Evolutionary conservation across 2,797 vertebrate species (phyloP).

Genomic region (Lagorchestes hirsutus): DNA sequence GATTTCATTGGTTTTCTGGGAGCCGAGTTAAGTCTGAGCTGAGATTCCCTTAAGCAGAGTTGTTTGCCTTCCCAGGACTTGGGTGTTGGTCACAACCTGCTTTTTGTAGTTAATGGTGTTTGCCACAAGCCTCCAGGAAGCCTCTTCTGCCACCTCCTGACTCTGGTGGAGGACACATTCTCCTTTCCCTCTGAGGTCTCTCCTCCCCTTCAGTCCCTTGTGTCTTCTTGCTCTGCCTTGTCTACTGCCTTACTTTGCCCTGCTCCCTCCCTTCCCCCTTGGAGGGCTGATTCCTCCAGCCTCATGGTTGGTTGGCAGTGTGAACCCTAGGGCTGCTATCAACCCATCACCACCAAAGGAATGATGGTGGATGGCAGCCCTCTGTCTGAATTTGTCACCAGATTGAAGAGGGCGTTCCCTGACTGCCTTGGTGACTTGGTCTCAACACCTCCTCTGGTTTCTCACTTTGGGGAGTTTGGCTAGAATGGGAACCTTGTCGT

Average conservation of each 20-base stretch:
- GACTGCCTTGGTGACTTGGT: neutral
- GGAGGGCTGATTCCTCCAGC: neutral
- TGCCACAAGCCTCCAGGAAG: neutral
- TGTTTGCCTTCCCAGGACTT: neutral
- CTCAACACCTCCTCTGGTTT: neutral
- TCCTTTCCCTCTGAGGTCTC: neutral
- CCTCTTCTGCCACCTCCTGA: slow-evolving; percentile 38
- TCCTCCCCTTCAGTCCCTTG: neutral
- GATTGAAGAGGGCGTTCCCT: neutral
- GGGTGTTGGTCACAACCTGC: slow-evolving; percentile 11
- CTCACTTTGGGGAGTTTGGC: neutral
- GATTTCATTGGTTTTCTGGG: neutral
- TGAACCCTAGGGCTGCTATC: too few relatives aligned
- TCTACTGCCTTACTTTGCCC: neutral
- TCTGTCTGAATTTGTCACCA: neutral
- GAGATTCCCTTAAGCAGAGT: slow-evolving; percentile 3
- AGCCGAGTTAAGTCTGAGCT: slow-evolving; percentile 41
- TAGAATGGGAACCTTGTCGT: neutral
- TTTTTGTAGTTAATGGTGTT: neutral
- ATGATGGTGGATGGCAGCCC: neutral
- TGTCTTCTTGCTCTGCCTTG: neutral
- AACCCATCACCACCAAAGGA: neutral
- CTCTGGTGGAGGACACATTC: neutral
- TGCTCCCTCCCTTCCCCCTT: neutral
- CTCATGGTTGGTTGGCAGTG: too few relatives aligned